Percentiles rank a stretch among this genome's conserved stretches.
These are phyloP conservation scores for Deroptyus accipitrinus DNA, from an alignment of 2,113 vertebrate species.

Conservation along the genomic window DNA sequence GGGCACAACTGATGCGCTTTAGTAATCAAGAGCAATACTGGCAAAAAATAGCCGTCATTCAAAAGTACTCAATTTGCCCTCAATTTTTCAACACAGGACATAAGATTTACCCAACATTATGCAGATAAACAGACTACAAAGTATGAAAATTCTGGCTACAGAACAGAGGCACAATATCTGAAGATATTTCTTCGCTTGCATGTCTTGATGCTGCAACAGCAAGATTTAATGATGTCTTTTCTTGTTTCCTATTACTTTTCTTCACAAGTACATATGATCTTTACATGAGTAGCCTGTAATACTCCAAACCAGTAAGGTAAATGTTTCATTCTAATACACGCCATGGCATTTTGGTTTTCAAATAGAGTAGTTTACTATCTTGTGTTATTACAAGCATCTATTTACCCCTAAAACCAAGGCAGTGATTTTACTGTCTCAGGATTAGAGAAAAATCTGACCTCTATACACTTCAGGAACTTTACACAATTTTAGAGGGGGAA, in stretches of 20 bases:
- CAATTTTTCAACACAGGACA: neutral
- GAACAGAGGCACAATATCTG: neutral
- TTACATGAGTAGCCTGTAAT: neutral
- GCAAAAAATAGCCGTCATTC: neutral
- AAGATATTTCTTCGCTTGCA: neutral
- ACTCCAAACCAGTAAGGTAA: neutral
- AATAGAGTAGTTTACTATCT: neutral
- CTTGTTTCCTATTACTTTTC: neutral
- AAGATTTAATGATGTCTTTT: neutral
- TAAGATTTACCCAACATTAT: neutral
- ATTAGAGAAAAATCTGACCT: neutral
- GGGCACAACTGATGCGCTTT: neutral
- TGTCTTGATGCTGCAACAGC: neutral
- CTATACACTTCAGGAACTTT: neutral
- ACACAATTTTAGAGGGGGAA: fast-evolving
- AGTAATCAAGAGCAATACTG: neutral
- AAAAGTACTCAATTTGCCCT: neutral
- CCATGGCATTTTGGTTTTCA: neutral
- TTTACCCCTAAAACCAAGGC: neutral
- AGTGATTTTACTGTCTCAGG: neutral
- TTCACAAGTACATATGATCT: neutral
- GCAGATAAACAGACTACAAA: neutral
- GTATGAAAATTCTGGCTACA: neutral
- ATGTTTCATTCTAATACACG: neutral
- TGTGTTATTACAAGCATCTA: neutral